Evolutionary conservation across 2,113 vertebrate genomes (phyloP), one percentile per base, ranked within the genome.

Genomic region (Pitta sordida): DNA sequence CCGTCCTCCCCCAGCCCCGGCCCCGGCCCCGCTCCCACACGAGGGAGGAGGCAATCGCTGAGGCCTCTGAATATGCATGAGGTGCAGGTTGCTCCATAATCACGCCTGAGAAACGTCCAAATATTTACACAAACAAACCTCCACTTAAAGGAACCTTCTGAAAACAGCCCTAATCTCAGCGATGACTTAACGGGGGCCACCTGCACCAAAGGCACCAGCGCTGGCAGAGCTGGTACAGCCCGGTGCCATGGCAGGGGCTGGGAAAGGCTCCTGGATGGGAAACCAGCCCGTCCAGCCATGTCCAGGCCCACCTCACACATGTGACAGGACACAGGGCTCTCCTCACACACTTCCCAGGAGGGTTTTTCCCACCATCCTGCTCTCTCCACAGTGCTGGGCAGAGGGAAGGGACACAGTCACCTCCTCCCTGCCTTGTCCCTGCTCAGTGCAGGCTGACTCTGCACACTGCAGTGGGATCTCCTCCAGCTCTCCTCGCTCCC

Each of bases 71-170:
- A 95, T 96, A 96, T 94, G 93, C 89, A 96, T 89, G 93, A 96
- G 93, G 92, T 58, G 90, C 95, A 89, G 89, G 92, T 90, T 91
- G 90, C 91, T 96, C 70, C 4, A 82, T 83, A 91, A 94, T 94
- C 90, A 88, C 7, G 52, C 76, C 88, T 80, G 90, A 93, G 93
- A 86, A 88, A 93, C 26, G 83, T 96, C 91, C 97, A 96, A 96
- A 96, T 94, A 96, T 96, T 97, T 62, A 94, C 93, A 78, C 95
- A 95, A 96, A 96, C 93, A 95, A 96, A 80, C 53, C 88, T 93
- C 87, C 77, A 39, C 91, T 91, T 80, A 3, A 32, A 89, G 88
- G 95, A 92, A 65, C 94, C 87, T 64, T 3, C 90, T 24, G 73
- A 58, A 88, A 95, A 91, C 95, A 97, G 95, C 94, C 88, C 80